These are phyloP conservation scores for Melanargia galathea DNA, from an alignment of 2,888 invertebrate species.

Conservation along the genomic window DNA sequence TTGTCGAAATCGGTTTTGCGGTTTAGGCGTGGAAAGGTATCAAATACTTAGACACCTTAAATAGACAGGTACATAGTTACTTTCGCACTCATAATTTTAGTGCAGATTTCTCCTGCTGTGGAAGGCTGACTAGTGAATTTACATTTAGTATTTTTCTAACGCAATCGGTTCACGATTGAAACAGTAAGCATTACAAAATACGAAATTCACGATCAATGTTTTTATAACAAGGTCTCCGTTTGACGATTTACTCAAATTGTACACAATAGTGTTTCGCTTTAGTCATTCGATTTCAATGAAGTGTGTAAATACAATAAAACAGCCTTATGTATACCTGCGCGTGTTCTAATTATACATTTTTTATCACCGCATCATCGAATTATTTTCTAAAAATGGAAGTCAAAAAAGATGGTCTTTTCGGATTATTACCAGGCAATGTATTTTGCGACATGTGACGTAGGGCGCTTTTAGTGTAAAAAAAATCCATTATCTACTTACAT, in stretches of 20 bases:
- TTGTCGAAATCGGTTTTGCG: too few relatives aligned
- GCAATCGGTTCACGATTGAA: constrained; percentile 24
- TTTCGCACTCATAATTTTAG: too few relatives aligned
- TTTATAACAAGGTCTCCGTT: constrained; percentile 30
- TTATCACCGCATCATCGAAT: too few relatives aligned
- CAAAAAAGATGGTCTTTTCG: too few relatives aligned
- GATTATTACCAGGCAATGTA: too few relatives aligned
- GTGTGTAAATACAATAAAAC: constrained; percentile 10
- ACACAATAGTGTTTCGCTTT: constrained; percentile 23
- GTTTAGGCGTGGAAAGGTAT: too few relatives aligned
- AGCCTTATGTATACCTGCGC: not conserved
- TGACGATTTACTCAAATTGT: not conserved
- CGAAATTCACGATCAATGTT: constrained; percentile 27
- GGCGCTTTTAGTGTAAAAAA: too few relatives aligned
- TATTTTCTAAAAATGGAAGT: too few relatives aligned
- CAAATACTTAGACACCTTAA: too few relatives aligned
- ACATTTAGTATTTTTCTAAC: constrained; percentile 6
- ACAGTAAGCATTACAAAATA: constrained; percentile 18
- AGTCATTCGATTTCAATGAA: constrained; percentile 19
- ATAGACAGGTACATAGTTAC: too few relatives aligned
- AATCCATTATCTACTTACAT: too few relatives aligned
- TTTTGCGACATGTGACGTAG: too few relatives aligned
- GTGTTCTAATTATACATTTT: not conserved
- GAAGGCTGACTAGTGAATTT: not conserved
- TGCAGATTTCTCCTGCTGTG: not conserved